Percentiles rank a stretch among this genome's conserved stretches.
These are phyloP conservation scores for Schizopygopsis pylzovi DNA, from an alignment of 2,797 vertebrate genomes.

Conservation along the genomic window DNA sequence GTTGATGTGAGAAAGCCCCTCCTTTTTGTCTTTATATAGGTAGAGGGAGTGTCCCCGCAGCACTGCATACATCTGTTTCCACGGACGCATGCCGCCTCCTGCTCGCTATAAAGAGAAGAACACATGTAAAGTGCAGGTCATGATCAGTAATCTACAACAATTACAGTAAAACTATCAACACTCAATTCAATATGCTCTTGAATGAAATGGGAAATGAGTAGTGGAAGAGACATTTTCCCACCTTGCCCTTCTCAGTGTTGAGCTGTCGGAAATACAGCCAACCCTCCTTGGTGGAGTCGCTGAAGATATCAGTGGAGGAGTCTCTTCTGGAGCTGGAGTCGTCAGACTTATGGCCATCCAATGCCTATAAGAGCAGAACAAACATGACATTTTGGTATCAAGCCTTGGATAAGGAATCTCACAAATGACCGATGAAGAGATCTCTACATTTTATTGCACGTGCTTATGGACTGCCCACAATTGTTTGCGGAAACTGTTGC, in stretches of 20 bases:
- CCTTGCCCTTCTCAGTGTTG: constrained; percentile 93
- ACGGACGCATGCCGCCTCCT: constrained; percentile 88
- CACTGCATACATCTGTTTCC: constrained; percentile 95
- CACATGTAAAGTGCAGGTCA: neutral
- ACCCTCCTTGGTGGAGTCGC: constrained; percentile 92
- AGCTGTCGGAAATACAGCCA: constrained; percentile 92
- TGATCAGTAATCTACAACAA: neutral
- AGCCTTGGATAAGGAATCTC: neutral
- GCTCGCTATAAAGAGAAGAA: constrained; percentile 80
- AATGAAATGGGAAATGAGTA: neutral
- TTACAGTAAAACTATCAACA: neutral
- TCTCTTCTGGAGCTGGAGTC: constrained; percentile 90
- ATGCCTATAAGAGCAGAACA: constrained; percentile 69
- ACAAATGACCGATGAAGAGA: neutral
- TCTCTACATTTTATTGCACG: neutral
- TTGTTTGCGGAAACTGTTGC: neutral
- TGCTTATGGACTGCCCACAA: neutral
- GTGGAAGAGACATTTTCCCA: constrained; percentile 61
- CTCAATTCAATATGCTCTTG: neutral
- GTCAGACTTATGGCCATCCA: constrained; percentile 87
- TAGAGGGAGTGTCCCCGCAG: constrained; percentile 89
- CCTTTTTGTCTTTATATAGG: constrained; percentile 94
- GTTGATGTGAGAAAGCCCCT: constrained; percentile 77
- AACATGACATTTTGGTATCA: neutral
- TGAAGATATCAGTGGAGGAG: constrained; percentile 90